Evolutionary conservation across 2,888 invertebrate genomes (phyloP).

Genomic region (Aproaerema taeniolella): DNA sequence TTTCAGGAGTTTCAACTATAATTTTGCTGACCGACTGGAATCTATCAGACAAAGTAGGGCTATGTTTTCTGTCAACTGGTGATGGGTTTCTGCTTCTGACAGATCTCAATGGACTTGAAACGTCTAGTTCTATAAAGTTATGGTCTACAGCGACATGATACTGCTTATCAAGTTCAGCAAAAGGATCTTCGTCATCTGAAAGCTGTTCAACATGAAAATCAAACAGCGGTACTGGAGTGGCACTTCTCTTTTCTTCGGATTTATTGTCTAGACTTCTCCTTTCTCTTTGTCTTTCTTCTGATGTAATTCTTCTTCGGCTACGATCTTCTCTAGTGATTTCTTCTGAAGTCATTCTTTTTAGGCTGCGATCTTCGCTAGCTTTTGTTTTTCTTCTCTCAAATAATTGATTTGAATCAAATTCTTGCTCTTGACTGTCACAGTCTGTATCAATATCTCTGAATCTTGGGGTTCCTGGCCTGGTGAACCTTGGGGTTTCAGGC

Average conservation of each 20-base stretch:
- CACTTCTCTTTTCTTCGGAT: slow-evolving; percentile 23
- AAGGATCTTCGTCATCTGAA: slow-evolving; percentile 61
- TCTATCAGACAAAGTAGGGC: background rate
- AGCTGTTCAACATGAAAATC: slow-evolving; percentile 41
- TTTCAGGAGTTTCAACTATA: slow-evolving; percentile 16
- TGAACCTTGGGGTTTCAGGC: too few species aligned
- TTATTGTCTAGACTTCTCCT: slow-evolving; percentile 33
- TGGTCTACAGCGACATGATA: slow-evolving; percentile 71
- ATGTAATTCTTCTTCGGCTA: slow-evolving; percentile 22
- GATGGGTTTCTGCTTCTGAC: slow-evolving; percentile 17
- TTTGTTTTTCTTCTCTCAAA: slow-evolving; percentile 40
- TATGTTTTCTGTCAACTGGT: slow-evolving; percentile 20
- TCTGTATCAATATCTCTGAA: slow-evolving; percentile 20
- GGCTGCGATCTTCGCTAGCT: slow-evolving; percentile 18
- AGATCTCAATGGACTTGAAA: slow-evolving; percentile 23
- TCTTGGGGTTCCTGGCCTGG: slow-evolving; percentile 19
- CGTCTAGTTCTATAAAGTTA: slow-evolving; percentile 56
- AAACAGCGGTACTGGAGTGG: slow-evolving; percentile 43
- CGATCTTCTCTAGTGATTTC: slow-evolving; percentile 9
- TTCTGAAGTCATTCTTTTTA: slow-evolving; percentile 26
- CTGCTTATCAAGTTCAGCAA: slow-evolving; percentile 64
- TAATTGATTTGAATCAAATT: slow-evolving; percentile 26
- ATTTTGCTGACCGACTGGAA: slow-evolving; percentile 2
- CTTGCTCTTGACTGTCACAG: slow-evolving; percentile 12
- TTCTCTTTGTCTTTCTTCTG: slow-evolving; percentile 23